These are phyloP conservation scores for Himantopus leucocephalus DNA, from an alignment of 2,113 vertebrate species.

Conservation along the genomic window DNA sequence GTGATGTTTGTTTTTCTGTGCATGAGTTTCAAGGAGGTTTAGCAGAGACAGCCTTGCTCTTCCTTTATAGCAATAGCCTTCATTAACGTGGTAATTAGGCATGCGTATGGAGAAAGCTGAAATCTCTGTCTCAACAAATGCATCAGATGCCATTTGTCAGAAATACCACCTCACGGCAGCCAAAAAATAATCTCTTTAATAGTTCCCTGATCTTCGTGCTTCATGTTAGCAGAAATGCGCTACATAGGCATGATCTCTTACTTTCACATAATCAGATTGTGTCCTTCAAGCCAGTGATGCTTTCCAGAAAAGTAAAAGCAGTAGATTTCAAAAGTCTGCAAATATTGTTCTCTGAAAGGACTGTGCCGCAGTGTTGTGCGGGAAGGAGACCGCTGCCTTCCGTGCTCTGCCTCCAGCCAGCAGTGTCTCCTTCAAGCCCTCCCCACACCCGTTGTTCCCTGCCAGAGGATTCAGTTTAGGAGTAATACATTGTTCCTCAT, in stretches of 20 bases:
- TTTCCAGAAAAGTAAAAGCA: neutral
- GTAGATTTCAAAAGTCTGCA: neutral
- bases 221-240: neutral
- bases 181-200: neutral
- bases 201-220: neutral
- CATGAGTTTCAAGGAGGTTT: neutral
- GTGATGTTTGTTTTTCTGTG: constrained; percentile 19
- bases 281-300: neutral
- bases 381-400: neutral
- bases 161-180: neutral
- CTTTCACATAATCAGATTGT: neutral
- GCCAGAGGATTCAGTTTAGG: neutral
- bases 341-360: neutral
- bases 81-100: constrained; percentile 12
- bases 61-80: neutral
- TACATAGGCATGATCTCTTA: neutral
- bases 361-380: neutral
- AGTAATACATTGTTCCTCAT: neutral
- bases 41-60: constrained; percentile 11
- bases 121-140: neutral
- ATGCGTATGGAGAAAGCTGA: neutral
- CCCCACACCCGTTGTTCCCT: neutral
- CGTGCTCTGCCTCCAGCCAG: neutral
- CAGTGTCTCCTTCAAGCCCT: neutral
- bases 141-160: neutral